phyloP scores from a whole-genome alignment of 2,113 vertebrate species.

The Desmodus rotundus region DNA sequence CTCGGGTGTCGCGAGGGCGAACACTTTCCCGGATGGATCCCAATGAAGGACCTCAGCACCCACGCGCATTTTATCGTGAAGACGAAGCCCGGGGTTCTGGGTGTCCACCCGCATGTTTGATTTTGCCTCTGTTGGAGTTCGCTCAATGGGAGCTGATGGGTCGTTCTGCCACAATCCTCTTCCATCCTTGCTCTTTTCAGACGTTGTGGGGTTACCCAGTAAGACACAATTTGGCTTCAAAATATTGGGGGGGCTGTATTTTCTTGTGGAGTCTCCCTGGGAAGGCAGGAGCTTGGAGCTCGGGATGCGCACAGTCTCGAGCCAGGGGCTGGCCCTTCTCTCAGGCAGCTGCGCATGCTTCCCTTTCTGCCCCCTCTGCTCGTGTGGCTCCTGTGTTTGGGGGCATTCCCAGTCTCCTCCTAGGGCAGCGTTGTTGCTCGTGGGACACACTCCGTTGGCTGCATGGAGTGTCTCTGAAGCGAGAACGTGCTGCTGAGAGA shows the following conservation, averaged over 20 bases:
- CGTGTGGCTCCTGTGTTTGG: accelerated
- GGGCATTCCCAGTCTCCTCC: background rate
- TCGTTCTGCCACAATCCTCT: background rate
- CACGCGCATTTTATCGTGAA: accelerated
- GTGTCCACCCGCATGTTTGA: accelerated
- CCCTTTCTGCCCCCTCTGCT: background rate
- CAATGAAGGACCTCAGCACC: accelerated
- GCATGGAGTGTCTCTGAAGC: background rate
- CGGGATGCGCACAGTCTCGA: no score
- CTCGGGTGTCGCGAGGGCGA: background rate
- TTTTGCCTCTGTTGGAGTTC: background rate
- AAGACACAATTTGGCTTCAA: background rate
- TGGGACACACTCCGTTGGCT: background rate
- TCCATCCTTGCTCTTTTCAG: background rate
- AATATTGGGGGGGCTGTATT: background rate
- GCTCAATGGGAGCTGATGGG: accelerated
- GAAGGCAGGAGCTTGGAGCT: background rate
- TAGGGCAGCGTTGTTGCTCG: accelerated
- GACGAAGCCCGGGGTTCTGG: background rate
- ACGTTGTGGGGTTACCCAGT: background rate
- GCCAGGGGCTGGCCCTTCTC: background rate
- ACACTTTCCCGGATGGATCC: background rate
- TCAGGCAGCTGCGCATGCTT: background rate
- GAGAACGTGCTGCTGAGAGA: background rate
- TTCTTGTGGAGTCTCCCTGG: background rate